Evolutionary conservation across 2,888 invertebrate species (phyloP).

Genomic region (Serripes groenlandicus): DNA sequence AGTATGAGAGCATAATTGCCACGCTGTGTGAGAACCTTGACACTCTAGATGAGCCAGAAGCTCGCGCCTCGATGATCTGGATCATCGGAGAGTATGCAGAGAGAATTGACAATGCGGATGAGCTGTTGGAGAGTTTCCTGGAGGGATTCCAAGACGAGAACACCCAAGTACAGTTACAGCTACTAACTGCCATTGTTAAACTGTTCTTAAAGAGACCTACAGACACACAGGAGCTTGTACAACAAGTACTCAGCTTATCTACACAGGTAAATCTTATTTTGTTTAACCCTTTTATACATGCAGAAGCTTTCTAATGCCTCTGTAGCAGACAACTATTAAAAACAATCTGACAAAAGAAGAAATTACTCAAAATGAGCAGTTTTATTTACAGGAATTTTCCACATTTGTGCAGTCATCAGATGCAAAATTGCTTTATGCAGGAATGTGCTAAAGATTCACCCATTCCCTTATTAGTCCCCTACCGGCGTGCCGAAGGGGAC

Average conservation of each 20-base stretch:
- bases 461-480: too few relatives aligned
- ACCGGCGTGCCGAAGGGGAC: too few relatives aligned
- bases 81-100: slow-evolving; percentile 98
- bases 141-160: slow-evolving; percentile 93
- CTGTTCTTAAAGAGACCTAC: slow-evolving; percentile 99
- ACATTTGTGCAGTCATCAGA: too few relatives aligned
- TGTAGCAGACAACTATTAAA: too few relatives aligned
- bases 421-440: too few relatives aligned
- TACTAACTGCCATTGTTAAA: slow-evolving; percentile 99
- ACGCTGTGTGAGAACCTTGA: slow-evolving; percentile 99
- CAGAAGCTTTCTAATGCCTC: too few relatives aligned
- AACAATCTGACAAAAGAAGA: too few relatives aligned
- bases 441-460: too few relatives aligned
- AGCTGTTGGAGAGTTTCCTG: slow-evolving; percentile 98
- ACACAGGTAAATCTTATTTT: slow-evolving; percentile 87
- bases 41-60: slow-evolving; percentile 99
- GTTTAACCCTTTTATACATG: too few relatives aligned
- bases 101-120: slow-evolving; percentile 99
- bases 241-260: slow-evolving; percentile 90
- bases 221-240: slow-evolving; percentile 99
- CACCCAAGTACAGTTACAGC: slow-evolving; percentile 92
- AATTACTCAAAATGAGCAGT: too few relatives aligned
- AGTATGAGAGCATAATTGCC: slow-evolving; percentile 99
- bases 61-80: slow-evolving; percentile 98
- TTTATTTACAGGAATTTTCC: too few relatives aligned